Conservation (phyloP, 2,797 vertebrate species). For the Menidia menidia region DNA sequence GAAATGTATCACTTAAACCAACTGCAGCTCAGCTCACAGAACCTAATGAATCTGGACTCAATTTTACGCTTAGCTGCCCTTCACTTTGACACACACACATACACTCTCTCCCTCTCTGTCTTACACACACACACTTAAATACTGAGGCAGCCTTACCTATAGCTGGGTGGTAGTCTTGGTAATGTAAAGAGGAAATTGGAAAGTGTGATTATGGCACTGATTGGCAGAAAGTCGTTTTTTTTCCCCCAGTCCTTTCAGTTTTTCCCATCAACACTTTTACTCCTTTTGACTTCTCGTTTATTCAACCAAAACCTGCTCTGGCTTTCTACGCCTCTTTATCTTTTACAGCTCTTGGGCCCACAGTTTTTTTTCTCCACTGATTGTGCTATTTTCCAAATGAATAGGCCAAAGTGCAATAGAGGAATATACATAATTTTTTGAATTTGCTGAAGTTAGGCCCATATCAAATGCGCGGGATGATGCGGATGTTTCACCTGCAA, state of each 20-base stretch:
- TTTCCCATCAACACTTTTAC: conserved; percentile 59
- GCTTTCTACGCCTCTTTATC: conserved; percentile 36
- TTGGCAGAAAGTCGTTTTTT: conserved; percentile 51
- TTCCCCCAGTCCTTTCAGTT: conserved; percentile 38
- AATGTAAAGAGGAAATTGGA: conserved; percentile 67
- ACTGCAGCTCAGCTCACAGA: conserved; percentile 90
- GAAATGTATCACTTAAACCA: conserved; percentile 99
- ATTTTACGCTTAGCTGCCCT: conserved; percentile 96
- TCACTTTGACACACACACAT: conserved; percentile 75
- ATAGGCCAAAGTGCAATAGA: conserved; percentile 10
- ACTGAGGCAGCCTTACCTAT: conserved; percentile 59
- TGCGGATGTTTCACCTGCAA: background rate
- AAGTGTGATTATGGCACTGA: conserved; percentile 68
- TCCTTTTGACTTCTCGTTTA: conserved; percentile 59
- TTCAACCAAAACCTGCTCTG: conserved; percentile 34
- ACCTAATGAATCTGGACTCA: conserved; percentile 98
- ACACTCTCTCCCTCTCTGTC: conserved; percentile 15
- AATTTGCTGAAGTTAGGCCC: background rate
- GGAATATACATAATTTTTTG: background rate
- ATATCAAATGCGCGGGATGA: background rate
- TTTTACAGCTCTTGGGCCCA: conserved; percentile 5
- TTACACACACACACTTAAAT: conserved; percentile 52
- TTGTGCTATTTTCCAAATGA: conserved; percentile 30
- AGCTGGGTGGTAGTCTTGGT: conserved; percentile 49
- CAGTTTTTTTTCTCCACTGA: conserved; percentile 4